Percentiles rank a stretch among this genome's conserved stretches.
phyloP scores from a whole-genome alignment of 2,113 vertebrate genomes.

The Nesogale talazaci region DNA sequence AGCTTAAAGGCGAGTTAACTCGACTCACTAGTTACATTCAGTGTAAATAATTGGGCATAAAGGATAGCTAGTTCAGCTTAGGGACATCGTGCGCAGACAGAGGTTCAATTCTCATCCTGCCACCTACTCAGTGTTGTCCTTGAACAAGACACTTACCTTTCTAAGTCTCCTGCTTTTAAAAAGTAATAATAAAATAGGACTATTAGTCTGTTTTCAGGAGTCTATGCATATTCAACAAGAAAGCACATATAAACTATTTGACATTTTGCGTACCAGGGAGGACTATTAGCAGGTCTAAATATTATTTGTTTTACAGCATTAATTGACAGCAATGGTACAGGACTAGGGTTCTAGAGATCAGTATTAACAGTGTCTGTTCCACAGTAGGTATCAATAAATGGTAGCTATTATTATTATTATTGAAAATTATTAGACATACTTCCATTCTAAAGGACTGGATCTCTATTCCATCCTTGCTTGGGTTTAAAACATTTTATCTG shows the following conservation, averaged over 20 bases:
- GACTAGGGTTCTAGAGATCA: background rate
- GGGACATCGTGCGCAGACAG: fast-evolving
- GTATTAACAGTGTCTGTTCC: background rate
- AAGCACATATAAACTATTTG: background rate
- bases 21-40: fast-evolving
- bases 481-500: conserved; percentile 3
- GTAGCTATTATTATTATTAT: background rate
- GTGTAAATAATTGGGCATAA: background rate
- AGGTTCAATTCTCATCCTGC: background rate
- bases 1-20: no score
- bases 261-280: background rate
- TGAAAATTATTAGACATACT: background rate
- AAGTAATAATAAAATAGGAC: background rate
- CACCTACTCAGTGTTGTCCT: background rate
- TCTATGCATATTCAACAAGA: background rate
- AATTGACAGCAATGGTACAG: background rate
- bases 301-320: background rate
- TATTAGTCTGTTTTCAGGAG: background rate
- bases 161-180: background rate
- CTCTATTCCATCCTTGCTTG: background rate
- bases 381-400: no score
- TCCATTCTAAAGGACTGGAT: background rate
- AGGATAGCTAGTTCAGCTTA: background rate
- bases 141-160: background rate
- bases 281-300: background rate